A percentile compares a stretch with the other conserved stretches of the same genome.
Conservation (phyloP, 2,113 vertebrate genomes). For the Oreochromis aureus region DNA sequence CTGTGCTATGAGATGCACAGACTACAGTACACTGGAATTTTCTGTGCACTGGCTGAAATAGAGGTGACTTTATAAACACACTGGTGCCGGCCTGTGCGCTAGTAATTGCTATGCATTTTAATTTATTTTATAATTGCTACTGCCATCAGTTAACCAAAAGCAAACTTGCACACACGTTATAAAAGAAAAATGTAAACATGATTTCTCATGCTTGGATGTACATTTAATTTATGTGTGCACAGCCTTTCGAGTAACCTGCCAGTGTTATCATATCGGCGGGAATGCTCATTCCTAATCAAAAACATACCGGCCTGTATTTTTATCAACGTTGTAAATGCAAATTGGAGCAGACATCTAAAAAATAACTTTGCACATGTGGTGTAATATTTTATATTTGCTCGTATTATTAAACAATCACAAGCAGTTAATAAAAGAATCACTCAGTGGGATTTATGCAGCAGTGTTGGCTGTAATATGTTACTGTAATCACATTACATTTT, state of each 20-base stretch:
- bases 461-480: background rate
- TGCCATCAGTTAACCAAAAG: slow-evolving; percentile 16
- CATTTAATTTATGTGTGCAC: background rate
- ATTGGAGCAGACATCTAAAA: background rate
- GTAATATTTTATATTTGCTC: background rate
- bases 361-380: background rate
- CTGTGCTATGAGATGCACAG: background rate
- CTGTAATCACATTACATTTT: background rate
- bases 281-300: background rate
- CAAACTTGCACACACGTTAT: background rate
- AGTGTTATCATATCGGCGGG: background rate
- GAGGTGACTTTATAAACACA: background rate
- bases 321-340: background rate
- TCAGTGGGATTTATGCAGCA: background rate
- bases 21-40: background rate
- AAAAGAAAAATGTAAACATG: background rate
- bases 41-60: background rate
- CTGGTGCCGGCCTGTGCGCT: background rate
- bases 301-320: background rate
- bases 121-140: slow-evolving; percentile 17
- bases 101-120: background rate
- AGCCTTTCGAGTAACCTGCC: background rate
- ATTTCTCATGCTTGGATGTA: background rate
- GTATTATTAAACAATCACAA: background rate
- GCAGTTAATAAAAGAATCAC: background rate